Evolutionary conservation across 2,888 invertebrate genomes (phyloP).

Genomic region (Andrena chrysosceles): DNA sequence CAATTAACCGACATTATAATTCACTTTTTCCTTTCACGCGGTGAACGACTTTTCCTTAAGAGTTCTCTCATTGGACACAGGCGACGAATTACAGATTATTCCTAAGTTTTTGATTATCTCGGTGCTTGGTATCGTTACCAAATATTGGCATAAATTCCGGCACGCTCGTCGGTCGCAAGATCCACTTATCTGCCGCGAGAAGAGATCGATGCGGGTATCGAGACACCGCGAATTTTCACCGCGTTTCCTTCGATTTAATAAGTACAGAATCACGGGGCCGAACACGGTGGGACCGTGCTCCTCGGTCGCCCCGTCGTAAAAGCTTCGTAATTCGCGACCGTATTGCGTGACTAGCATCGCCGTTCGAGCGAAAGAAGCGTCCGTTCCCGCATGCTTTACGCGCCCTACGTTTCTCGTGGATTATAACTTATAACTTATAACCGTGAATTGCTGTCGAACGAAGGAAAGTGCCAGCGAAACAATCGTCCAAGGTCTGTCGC

Average conservation of each 20-base stretch:
- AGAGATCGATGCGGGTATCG: conserved; percentile 20
- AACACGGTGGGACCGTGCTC: not conserved
- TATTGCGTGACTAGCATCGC: conserved; percentile 44
- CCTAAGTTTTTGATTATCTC: conserved; percentile 2
- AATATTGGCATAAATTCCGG: conserved; percentile 15
- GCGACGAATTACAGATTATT: conserved; percentile 10
- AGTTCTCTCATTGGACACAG: not conserved
- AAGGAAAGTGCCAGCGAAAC: conserved; percentile 18
- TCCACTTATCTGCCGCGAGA: conserved; percentile 43
- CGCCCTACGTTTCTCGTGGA: conserved; percentile 6
- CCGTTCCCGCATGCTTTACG: conserved; percentile 8
- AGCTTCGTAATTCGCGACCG: conserved; percentile 21
- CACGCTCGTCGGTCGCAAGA: conserved; percentile 40
- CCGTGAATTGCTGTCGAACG: conserved; percentile 13
- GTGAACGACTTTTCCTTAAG: conserved; percentile 49
- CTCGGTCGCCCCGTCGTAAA: conserved; percentile 18
- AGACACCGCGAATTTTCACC: conserved; percentile 26
- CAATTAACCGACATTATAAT: not conserved
- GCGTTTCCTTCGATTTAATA: conserved; percentile 25
- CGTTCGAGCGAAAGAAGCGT: conserved; percentile 25
- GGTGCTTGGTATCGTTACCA: conserved; percentile 28
- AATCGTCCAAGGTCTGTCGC: conserved; percentile 17
- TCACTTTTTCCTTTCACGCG: not conserved
- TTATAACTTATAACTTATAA: conserved; percentile 4
- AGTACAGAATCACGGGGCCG: conserved; percentile 26